A percentile compares a stretch with the other conserved stretches of the same genome.
These are phyloP conservation scores for Pyrrhia umbra DNA, from an alignment of 2,888 invertebrate species.

Conservation along the genomic window DNA sequence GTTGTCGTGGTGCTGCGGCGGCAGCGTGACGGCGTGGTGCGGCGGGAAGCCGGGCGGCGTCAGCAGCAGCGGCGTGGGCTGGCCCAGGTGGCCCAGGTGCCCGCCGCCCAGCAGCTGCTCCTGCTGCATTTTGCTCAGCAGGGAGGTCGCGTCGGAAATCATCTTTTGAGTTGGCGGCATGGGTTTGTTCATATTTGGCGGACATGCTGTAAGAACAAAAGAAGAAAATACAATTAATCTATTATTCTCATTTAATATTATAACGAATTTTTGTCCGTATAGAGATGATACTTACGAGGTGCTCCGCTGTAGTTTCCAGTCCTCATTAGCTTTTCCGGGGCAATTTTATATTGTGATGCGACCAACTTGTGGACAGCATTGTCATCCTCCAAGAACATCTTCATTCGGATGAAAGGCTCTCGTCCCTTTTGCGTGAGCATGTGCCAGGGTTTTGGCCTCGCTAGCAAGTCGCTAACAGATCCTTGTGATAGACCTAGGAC, in stretches of 20 bases:
- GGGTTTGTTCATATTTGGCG: constrained; percentile 92
- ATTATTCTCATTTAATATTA: constrained; percentile 15
- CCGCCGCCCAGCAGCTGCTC: constrained; percentile 91
- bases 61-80: constrained; percentile 91
- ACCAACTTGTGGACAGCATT: constrained; percentile 98
- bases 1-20: constrained; percentile 91
- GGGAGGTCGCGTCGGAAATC: constrained; percentile 92
- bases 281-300: constrained; percentile 92
- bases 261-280: constrained; percentile 1
- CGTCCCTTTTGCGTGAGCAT: constrained; percentile 99
- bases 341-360: constrained; percentile 99
- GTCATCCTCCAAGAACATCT: constrained; percentile 99
- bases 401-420: constrained; percentile 99
- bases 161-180: constrained; percentile 95
- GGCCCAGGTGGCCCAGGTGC: constrained; percentile 88
- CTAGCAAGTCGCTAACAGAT: constrained; percentile 98
- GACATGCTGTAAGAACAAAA: constrained; percentile 89
- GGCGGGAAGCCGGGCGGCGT: constrained; percentile 95
- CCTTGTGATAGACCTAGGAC: constrained; percentile 99
- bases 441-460: constrained; percentile 99
- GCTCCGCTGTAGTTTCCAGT: constrained; percentile 97
- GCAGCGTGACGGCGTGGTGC: constrained; percentile 93
- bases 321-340: constrained; percentile 99
- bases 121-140: constrained; percentile 93
- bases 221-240: constrained; percentile 49